phyloP scores from a whole-genome alignment of 1,140 invertebrate species.

The Drosophila persimilis region DNA sequence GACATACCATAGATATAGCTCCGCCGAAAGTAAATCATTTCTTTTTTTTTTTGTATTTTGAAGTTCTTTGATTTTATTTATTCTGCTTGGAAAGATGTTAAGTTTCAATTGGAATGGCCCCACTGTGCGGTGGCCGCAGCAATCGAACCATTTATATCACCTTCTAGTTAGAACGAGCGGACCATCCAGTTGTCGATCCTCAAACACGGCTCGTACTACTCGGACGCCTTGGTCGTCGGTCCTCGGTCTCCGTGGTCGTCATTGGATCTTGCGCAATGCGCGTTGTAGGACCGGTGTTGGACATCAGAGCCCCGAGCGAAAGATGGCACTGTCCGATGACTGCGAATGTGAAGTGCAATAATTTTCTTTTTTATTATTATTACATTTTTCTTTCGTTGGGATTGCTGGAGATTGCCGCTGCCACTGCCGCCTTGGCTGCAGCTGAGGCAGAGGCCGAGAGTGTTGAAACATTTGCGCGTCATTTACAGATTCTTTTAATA shows the following conservation, averaged over 20 bases:
- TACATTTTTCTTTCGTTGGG: slow-evolving; percentile 53
- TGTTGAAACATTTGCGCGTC: slow-evolving; percentile 79
- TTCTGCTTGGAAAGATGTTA: too few relatives aligned
- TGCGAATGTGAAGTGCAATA: slow-evolving; percentile 78
- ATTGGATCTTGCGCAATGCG: slow-evolving; percentile 52
- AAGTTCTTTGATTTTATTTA: not conserved
- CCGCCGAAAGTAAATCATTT: too few relatives aligned
- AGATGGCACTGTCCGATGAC: slow-evolving; percentile 79
- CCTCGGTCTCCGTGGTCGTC: slow-evolving; percentile 25
- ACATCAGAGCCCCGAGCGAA: slow-evolving; percentile 56
- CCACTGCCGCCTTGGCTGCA: slow-evolving; percentile 2
- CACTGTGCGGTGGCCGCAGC: slow-evolving; percentile 67
- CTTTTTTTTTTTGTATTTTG: too few relatives aligned
- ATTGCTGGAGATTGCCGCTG: slow-evolving; percentile 9
- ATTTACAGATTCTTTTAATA: slow-evolving; percentile 81
- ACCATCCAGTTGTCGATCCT: slow-evolving; percentile 40
- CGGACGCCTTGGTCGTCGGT: not conserved
- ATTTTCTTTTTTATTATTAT: slow-evolving; percentile 81
- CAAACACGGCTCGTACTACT: slow-evolving; percentile 6
- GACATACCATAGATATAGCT: too few relatives aligned
- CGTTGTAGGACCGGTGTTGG: slow-evolving; percentile 49
- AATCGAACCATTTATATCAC: slow-evolving; percentile 82
- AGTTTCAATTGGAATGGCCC: not conserved
- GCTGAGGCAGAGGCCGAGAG: slow-evolving; percentile 33
- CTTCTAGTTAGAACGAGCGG: slow-evolving; percentile 76